A percentile compares a stretch with the other conserved stretches of the same genome.
These are phyloP conservation scores for Psettodes erumei DNA, from an alignment of 2,113 vertebrate species.

Conservation along the genomic window DNA sequence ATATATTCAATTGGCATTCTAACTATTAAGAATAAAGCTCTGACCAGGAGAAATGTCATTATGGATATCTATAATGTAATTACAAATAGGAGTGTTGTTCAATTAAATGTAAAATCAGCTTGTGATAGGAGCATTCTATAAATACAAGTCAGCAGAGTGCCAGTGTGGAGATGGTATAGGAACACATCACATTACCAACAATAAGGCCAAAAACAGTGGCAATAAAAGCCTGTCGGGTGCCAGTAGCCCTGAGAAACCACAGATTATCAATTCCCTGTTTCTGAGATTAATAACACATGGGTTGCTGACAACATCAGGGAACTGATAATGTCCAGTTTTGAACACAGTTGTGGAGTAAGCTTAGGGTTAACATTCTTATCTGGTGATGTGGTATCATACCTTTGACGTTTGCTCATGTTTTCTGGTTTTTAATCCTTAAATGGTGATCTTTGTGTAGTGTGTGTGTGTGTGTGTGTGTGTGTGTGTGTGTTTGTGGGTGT, in stretches of 20 bases:
- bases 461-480: no score
- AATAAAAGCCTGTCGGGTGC: not conserved
- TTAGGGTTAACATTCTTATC: not conserved
- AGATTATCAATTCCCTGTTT: not conserved
- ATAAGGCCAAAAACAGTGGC: not conserved
- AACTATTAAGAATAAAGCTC: no score
- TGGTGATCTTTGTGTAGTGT: not conserved
- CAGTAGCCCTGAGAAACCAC: not conserved
- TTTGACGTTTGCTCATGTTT: not conserved
- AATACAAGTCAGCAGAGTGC: slow-evolving; percentile 6
- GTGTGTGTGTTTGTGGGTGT: slow-evolving; percentile 2
- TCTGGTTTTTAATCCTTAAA: not conserved
- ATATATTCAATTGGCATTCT: not conserved
- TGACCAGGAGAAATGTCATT: not conserved
- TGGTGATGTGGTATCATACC: not conserved
- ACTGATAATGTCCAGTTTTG: not conserved
- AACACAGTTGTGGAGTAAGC: not conserved
- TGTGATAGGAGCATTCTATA: not conserved
- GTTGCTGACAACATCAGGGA: slow-evolving; percentile 5
- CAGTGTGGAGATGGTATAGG: not conserved
- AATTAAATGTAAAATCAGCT: not conserved
- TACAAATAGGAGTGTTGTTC: not conserved
- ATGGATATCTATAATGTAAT: not conserved
- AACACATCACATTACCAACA: slow-evolving; percentile 5
- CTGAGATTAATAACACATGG: not conserved